A percentile compares a stretch with the other conserved stretches of the same genome.
Conservation (phyloP, 2,888 invertebrate genomes). For the Sarcophaga carnaria region DNA sequence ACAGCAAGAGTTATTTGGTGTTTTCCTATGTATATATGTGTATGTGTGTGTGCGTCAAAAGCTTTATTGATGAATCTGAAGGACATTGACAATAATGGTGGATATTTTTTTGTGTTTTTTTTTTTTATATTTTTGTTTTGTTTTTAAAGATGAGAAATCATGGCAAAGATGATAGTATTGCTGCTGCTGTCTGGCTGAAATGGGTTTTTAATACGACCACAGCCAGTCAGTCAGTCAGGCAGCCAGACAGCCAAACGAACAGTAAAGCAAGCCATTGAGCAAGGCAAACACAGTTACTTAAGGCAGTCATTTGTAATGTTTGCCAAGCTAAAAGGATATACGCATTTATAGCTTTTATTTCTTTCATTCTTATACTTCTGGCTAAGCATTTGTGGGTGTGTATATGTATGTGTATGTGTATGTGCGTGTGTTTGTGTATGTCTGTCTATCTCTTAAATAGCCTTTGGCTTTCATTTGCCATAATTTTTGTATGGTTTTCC, state of each 20-base stretch:
- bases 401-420: too few relatives aligned
- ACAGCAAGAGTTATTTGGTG: neutral
- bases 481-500: constrained; percentile 20
- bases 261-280: neutral
- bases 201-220: constrained; percentile 74
- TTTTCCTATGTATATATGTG: neutral
- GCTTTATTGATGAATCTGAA: constrained; percentile 68
- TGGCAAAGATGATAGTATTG: constrained; percentile 35
- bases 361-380: constrained; percentile 41
- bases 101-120: neutral
- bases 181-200: constrained; percentile 68
- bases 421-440: too few relatives aligned
- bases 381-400: neutral
- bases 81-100: constrained; percentile 64
- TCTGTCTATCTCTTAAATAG: constrained; percentile 68
- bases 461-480: constrained; percentile 65
- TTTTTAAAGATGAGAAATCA: constrained; percentile 55
- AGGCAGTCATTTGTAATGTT: constrained; percentile 53
- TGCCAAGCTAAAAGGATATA: constrained; percentile 60
- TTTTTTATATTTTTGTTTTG: neutral
- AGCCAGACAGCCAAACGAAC: neutral
- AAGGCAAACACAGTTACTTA: constrained; percentile 56
- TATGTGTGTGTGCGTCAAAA: constrained; percentile 24
- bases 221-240: constrained; percentile 39
- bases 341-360: constrained; percentile 53